Conservation (phyloP, 1,140 invertebrate species). For the Neotoxoptera formosana region DNA sequence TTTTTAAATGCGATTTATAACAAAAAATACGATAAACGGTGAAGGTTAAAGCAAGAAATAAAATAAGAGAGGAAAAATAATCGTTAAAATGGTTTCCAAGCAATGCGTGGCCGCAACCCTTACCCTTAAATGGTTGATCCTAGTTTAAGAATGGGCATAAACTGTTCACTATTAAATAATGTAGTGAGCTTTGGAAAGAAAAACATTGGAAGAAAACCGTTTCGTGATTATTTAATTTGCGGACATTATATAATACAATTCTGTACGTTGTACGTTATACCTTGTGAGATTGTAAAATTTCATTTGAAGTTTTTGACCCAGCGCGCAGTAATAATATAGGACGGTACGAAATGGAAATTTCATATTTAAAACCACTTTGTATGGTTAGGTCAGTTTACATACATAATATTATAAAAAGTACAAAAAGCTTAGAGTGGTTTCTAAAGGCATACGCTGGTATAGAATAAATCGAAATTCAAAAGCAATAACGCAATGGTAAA, state of each 20-base stretch:
- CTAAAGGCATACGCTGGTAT: background rate
- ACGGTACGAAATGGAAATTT: background rate
- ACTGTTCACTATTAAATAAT: background rate
- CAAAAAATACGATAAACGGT: background rate
- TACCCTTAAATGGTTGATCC: background rate
- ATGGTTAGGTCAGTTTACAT: constrained; percentile 38
- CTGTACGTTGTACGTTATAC: background rate
- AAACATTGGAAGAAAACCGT: background rate
- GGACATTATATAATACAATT: background rate
- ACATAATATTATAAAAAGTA: background rate
- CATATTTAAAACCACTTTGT: constrained; percentile 15
- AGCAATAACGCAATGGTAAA: background rate
- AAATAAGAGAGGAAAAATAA: background rate
- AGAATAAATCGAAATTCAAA: constrained; percentile 44
- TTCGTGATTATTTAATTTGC: constrained; percentile 11
- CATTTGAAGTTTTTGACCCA: background rate
- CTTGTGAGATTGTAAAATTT: background rate
- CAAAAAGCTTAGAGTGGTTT: constrained; percentile 24
- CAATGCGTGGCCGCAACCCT: background rate
- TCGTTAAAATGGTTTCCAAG: constrained; percentile 2
- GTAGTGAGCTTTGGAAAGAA: background rate
- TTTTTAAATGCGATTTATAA: background rate
- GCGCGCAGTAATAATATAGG: background rate
- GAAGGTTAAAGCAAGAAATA: background rate
- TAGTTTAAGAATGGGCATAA: background rate